Base-by-base conservation (phyloP, 2,888 invertebrate species). In the Linyphia triangularis region DNA sequence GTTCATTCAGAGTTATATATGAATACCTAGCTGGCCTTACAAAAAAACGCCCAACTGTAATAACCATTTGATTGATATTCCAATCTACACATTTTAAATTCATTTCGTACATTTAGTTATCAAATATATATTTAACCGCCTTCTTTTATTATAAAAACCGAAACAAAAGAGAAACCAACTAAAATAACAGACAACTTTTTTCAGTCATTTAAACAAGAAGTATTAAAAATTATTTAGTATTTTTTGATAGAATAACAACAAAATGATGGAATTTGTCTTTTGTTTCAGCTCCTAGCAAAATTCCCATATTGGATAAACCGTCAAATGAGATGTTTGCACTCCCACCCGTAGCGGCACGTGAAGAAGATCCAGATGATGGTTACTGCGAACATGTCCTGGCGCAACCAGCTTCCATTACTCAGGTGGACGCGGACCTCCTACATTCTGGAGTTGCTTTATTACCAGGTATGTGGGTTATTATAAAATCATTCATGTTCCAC, bases 401-500 rank as follows among this genome's bases (percentile, higher is more conserved):
- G n/a, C 88, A 83, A 24, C 90, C 90, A 10, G 86, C 83, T n/a
- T 82, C 88, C 67, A 84, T 90, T 16, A 85, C 84, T 57, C 89
- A 90, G 59, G 90, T 90, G 51, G 86, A 90, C 59, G 89, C 89
- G 16, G 88, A 90, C 24, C 33, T 90, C 24, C 72, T 91, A 28
- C 86, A 85, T 65, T 86, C 90, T 7, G 75, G 85, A 70, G 77
- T 90, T 3, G 90, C 90, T 30, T 77, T 90, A 10, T 63, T 91
- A 26, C 91, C 90, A 33, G 91, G 91, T 91, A 89, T 78, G 78
- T 16, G 2, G 22, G 4, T 37, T n/a, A 13, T 51, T 67, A 10
- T 0, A 37, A 9, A 7, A 7, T n/a, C n/a, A n/a, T n/a, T n/a
- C n/a, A n/a, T n/a, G n/a, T n/a, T n/a, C n/a, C n/a, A n/a, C n/a